Evolutionary conservation across 2,113 vertebrate species (phyloP), one percentile per base, ranked within the genome.

Genomic region (Acanthochromis polyacanthus): DNA sequence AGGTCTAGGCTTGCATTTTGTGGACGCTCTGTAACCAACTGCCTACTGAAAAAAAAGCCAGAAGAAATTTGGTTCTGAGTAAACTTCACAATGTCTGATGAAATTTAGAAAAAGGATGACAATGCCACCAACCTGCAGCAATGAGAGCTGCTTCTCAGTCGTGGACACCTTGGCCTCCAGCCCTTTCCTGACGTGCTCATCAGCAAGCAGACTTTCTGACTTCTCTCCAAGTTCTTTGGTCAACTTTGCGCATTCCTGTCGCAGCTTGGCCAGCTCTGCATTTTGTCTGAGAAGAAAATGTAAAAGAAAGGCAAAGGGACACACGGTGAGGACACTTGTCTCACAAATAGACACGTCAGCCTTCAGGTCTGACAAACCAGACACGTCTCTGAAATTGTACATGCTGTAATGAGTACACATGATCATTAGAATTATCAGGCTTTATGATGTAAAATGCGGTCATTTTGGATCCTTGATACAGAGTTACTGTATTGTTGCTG

Each of bases 181-280:
- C 38, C 82, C 87, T 89, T 96, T 98, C 84, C 88, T 96, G 79
- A 95, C 91, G 65, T 96, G 95, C 56, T 98, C 97, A 30, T 96
- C 96, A 20, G 96, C 94, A 67, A 96, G 95, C 4, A 95, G 91
- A 51, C 91, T 82, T 45, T 97, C 96, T 0, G 91, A 90, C 84
- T 97, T 97, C 85, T 99, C 97, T 58, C 89, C 85, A 45, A 98
- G 91, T 52, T 99, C 98, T 87, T 98, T 98, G 89, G 93, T 93
- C 81, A 97, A 93, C 85, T 95, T 97, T 85, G 83, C 80, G 79
- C 96, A 96, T 86, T 99, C 98, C 82, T 99, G 97, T 46, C 95
- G 95, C 66, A 99, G 86, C 85, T 98, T 98, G 60, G 98, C 97
- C 91, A 99, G 84, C 89, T 99, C 97, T 0, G 97, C 93, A 0